phyloP scores from a whole-genome alignment of 2,113 vertebrate species.

The Datnioides undecimradiatus region DNA sequence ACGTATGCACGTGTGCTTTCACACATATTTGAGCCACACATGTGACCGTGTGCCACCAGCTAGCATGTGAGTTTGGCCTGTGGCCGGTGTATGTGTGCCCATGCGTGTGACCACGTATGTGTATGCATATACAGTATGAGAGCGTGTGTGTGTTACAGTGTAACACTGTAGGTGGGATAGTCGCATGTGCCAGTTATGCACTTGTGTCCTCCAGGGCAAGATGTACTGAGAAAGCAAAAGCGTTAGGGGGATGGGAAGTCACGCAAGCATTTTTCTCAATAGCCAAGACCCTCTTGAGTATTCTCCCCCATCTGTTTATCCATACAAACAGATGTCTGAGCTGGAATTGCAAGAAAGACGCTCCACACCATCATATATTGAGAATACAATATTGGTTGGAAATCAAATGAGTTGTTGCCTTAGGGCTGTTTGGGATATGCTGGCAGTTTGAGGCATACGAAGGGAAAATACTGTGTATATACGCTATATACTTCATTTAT shows the following conservation, averaged over 20 bases:
- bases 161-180: constrained; percentile 62
- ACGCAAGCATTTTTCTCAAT: constrained; percentile 69
- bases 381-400: constrained; percentile 59
- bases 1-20: constrained; percentile 48
- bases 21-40: constrained; percentile 51
- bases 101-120: constrained; percentile 26
- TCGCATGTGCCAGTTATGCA: constrained; percentile 64
- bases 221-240: constrained; percentile 65
- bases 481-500: constrained; percentile 45
- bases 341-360: constrained; percentile 54
- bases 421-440: constrained; percentile 62
- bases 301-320: constrained; percentile 66
- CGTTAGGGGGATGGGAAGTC: constrained; percentile 56
- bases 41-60: constrained; percentile 61
- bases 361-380: constrained; percentile 51
- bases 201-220: constrained; percentile 66
- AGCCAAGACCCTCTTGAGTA: constrained; percentile 59
- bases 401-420: constrained; percentile 72
- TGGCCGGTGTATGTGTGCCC: constrained; percentile 34
- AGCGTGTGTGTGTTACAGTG: constrained; percentile 17
- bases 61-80: constrained; percentile 29
- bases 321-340: constrained; percentile 74
- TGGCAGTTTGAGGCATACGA: constrained; percentile 53
- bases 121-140: constrained; percentile 9
- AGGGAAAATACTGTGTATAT: constrained; percentile 41